phyloP scores from a whole-genome alignment of 2,797 vertebrate genomes.

The Scarus forsteni region DNA sequence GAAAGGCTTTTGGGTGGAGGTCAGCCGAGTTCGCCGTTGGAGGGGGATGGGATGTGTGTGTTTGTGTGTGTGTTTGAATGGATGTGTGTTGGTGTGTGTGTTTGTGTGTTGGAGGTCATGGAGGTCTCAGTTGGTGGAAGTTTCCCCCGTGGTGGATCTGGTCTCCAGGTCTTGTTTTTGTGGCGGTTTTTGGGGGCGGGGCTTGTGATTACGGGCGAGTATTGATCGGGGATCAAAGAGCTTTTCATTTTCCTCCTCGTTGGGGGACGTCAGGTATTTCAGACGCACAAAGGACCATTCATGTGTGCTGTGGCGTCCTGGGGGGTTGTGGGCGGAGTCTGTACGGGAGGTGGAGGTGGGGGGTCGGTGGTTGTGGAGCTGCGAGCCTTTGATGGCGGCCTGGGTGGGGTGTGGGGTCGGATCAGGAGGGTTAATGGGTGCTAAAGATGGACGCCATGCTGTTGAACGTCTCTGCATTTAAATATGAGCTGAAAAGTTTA shows the following conservation, averaged over 20 bases:
- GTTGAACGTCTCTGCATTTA: constrained; percentile 15
- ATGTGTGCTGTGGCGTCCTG: constrained; percentile 50
- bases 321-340: constrained; percentile 40
- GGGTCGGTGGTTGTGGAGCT: constrained; percentile 38
- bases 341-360: constrained; percentile 9
- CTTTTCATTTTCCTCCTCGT: constrained; percentile 7
- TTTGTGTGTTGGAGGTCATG: not conserved
- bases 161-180: constrained; percentile 15
- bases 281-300: constrained; percentile 63
- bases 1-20: constrained; percentile 43
- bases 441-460: constrained; percentile 16
- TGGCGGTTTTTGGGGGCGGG: not conserved
- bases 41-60: constrained; percentile 57
- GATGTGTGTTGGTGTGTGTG: constrained; percentile 17
- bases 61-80: constrained; percentile 17
- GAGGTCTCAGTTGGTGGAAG: not conserved
- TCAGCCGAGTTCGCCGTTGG: constrained; percentile 62
- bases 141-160: not conserved
- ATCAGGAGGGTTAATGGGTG: not conserved
- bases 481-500: not conserved
- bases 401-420: constrained; percentile 15
- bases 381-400: constrained; percentile 35
- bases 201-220: constrained; percentile 12
- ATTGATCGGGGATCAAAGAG: constrained; percentile 55
- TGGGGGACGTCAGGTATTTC: constrained; percentile 63